Percentiles rank a stretch among this genome's conserved stretches.
Evolutionary conservation across 2,888 invertebrate genomes (phyloP).

Genomic region (Mesorhabditis sp.): DNA sequence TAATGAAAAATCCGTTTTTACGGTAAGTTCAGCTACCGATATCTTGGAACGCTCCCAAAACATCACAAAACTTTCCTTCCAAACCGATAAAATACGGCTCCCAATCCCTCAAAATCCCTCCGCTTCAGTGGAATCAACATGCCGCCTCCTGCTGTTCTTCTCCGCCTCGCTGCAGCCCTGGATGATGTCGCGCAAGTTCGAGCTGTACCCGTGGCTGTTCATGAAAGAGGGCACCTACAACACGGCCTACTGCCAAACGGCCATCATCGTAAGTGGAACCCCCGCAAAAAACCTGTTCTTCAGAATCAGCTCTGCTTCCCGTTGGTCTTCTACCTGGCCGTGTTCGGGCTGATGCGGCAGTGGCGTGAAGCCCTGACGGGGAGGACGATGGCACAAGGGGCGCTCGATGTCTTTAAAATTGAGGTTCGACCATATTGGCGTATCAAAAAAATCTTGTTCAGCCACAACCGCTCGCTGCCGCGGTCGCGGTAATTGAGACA

Average conservation of each 20-base stretch:
- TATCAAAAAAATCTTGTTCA: not conserved
- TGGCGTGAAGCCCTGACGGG: not conserved
- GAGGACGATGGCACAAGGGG: not conserved
- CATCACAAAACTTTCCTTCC: no score
- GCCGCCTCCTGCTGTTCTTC: not conserved
- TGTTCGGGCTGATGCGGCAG: not conserved
- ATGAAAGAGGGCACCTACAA: not conserved
- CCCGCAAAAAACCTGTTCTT: not conserved
- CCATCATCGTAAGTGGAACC: not conserved
- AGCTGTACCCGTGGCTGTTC: not conserved
- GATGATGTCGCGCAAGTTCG: not conserved
- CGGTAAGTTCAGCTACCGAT: no score
- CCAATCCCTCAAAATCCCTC: no score
- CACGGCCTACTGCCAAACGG: not conserved
- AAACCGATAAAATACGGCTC: no score
- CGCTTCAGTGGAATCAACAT: not conserved
- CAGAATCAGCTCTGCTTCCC: slow-evolving; percentile 4
- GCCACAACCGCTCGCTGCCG: not conserved
- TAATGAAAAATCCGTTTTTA: no score
- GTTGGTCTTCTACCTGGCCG: not conserved
- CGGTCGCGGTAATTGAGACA: not conserved
- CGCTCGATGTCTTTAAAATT: slow-evolving; percentile 1
- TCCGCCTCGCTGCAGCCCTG: not conserved
- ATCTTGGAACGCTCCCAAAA: no score
- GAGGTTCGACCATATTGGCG: not conserved